phyloP scores from a whole-genome alignment of 2,888 invertebrate species.

The Tuberolachnus salignus region DNA sequence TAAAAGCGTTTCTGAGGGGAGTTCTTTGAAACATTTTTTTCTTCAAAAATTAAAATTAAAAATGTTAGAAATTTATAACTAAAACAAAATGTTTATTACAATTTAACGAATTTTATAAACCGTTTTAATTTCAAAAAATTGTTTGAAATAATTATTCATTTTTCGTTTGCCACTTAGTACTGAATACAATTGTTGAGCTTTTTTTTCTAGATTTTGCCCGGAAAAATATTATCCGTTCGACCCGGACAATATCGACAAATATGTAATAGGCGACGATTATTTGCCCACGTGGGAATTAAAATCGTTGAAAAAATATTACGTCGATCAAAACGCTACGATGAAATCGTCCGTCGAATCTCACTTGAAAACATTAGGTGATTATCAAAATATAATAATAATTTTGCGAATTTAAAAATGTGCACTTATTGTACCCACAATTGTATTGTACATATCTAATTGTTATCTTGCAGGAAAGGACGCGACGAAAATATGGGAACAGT shows the following conservation, averaged over 20 bases:
- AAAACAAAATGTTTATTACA: too few species aligned
- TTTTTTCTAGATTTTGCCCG: conserved; percentile 83
- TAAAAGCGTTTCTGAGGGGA: too few species aligned
- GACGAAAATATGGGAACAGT: conserved; percentile 77
- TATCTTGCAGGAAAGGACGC: conserved; percentile 71
- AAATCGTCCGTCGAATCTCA: conserved; percentile 85
- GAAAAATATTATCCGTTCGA: conserved; percentile 90
- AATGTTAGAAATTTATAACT: too few species aligned
- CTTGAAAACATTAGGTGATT: conserved; percentile 64
- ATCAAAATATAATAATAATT: neutral
- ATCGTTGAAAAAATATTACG: conserved; percentile 74
- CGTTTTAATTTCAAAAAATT: too few species aligned
- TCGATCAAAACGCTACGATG: conserved; percentile 78
- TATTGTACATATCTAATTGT: neutral
- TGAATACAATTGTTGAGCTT: too few species aligned
- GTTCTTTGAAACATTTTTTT: too few species aligned
- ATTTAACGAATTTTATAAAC: too few species aligned
- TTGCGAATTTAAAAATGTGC: too few species aligned
- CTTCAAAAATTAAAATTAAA: too few species aligned
- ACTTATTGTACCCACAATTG: too few species aligned
- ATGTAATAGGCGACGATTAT: conserved; percentile 94
- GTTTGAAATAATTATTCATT: too few species aligned
- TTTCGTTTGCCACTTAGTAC: too few species aligned
- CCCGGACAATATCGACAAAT: conserved; percentile 77
- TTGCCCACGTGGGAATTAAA: conserved; percentile 93